These are phyloP conservation scores for Agrypnus murinus DNA, from an alignment of 2,888 invertebrate genomes.

Conservation along the genomic window DNA sequence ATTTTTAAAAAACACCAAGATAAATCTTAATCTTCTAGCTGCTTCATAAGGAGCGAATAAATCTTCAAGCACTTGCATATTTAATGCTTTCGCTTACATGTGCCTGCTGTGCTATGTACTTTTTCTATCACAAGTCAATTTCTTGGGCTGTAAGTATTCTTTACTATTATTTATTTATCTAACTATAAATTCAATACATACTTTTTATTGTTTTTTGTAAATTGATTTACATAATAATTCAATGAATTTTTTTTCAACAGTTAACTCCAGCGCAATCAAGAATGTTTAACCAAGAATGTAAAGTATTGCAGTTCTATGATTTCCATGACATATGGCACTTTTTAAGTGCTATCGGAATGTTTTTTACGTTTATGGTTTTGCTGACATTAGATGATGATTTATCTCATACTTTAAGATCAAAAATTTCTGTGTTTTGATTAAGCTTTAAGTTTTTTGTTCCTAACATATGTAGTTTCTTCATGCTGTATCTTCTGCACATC, in stretches of 20 bases:
- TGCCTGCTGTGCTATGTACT: slow-evolving; percentile 81
- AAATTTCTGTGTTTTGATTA: slow-evolving; percentile 84
- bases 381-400: slow-evolving; percentile 87
- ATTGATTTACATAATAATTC: too few species aligned
- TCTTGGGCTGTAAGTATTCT: slow-evolving; percentile 77
- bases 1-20: slow-evolving; percentile 61
- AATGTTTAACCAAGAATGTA: slow-evolving; percentile 81
- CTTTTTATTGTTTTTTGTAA: too few species aligned
- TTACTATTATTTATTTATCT: background rate
- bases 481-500: too few species aligned
- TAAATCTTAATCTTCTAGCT: slow-evolving; percentile 69
- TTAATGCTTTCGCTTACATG: slow-evolving; percentile 77
- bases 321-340: slow-evolving; percentile 91
- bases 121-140: slow-evolving; percentile 83
- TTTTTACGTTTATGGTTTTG: slow-evolving; percentile 88
- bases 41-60: slow-evolving; percentile 78
- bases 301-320: slow-evolving; percentile 84
- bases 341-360: slow-evolving; percentile 85
- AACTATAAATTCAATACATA: too few species aligned
- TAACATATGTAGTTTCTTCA: background rate
- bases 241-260: slow-evolving; percentile 68
- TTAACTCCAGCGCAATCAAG: slow-evolving; percentile 85
- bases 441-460: slow-evolving; percentile 6
- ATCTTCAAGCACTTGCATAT: slow-evolving; percentile 77
- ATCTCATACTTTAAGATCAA: slow-evolving; percentile 76